Percentiles rank a stretch among this genome's conserved stretches.
Evolutionary conservation across 2,113 vertebrate genomes (phyloP).

Genomic region (Onychostruthus taczanowskii): DNA sequence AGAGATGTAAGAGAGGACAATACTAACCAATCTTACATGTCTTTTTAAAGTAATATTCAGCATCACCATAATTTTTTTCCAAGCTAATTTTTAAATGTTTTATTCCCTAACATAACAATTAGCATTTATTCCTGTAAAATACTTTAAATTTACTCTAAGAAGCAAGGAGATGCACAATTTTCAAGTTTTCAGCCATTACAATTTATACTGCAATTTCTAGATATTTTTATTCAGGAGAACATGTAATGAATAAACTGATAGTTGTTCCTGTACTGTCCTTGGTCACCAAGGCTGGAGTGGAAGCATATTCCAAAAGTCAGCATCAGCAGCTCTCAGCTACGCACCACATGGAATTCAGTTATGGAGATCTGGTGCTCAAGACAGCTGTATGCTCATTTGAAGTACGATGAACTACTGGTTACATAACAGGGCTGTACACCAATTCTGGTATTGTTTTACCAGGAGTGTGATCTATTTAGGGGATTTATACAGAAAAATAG

Average conservation of each 20-base stretch:
- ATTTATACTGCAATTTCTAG: neutral
- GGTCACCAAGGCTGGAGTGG: neutral
- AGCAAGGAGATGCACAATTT: neutral
- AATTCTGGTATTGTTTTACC: neutral
- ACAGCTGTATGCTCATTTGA: neutral
- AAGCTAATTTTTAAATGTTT: neutral
- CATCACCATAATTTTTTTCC: neutral
- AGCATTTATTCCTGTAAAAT: neutral
- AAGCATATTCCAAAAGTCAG: neutral
- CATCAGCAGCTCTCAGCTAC: neutral
- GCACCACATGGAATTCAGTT: neutral
- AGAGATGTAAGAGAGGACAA: neutral
- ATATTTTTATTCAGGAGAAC: fast-evolving
- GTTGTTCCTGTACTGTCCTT: neutral
- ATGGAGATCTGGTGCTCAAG: neutral
- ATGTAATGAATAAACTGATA: neutral
- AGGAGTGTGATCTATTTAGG: neutral
- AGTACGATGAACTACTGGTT: neutral
- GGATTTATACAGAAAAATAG: neutral
- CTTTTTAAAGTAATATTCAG: neutral
- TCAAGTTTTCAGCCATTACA: neutral
- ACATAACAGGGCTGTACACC: no score
- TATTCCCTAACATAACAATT: neutral
- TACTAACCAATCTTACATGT: fast-evolving
- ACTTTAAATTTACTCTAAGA: neutral